A percentile compares a stretch with the other conserved stretches of the same genome.
These are phyloP conservation scores for Falco rusticolus DNA, from an alignment of 2,797 vertebrate species.

Conservation along the genomic window DNA sequence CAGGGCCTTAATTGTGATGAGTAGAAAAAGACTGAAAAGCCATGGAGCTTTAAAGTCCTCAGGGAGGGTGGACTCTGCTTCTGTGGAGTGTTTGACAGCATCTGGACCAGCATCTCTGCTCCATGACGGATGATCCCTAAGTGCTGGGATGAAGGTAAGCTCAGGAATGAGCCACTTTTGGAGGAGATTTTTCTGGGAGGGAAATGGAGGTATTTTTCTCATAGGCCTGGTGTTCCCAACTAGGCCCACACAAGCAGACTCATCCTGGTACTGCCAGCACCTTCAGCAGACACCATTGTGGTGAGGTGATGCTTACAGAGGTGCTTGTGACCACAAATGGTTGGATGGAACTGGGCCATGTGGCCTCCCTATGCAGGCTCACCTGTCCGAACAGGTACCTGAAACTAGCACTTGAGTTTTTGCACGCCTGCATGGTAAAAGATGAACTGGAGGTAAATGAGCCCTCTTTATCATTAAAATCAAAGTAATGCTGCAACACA, in stretches of 20 bases:
- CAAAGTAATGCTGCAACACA: neutral
- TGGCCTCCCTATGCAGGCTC: neutral
- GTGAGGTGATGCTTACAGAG: neutral
- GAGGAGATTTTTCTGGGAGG: neutral
- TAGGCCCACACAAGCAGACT: neutral
- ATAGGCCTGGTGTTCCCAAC: neutral
- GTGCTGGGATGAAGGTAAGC: neutral
- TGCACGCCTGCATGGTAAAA: slow-evolving; percentile 26
- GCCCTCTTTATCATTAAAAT: slow-evolving; percentile 31
- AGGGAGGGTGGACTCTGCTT: rapidly evolving
- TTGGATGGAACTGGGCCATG: neutral
- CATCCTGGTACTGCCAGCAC: neutral
- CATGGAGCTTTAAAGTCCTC: neutral
- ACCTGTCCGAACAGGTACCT: neutral
- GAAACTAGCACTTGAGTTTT: neutral
- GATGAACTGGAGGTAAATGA: slow-evolving; percentile 6
- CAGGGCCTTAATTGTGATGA: slow-evolving; percentile 20
- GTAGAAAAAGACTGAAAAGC: neutral
- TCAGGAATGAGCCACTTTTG: neutral
- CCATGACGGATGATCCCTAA: too few species aligned
- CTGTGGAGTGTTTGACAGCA: neutral
- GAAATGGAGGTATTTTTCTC: neutral
- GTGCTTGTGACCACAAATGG: neutral
- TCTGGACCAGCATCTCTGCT: neutral
- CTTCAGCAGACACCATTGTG: neutral